Percentiles rank a stretch among this genome's conserved stretches.
phyloP scores from a whole-genome alignment of 2,888 invertebrate species.

The Hymenopus coronatus region DNA sequence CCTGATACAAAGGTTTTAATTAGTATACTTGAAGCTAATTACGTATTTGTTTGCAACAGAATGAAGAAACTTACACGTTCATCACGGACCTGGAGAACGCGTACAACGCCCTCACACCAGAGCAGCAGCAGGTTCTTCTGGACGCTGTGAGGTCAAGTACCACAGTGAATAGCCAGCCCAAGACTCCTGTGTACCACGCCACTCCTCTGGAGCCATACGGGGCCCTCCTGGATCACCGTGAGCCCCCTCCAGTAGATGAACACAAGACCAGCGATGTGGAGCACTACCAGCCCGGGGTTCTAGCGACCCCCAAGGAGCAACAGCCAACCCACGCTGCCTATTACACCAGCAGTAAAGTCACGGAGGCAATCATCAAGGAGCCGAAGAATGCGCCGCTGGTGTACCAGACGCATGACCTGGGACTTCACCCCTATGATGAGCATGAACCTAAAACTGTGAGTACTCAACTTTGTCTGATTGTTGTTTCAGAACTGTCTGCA shows the following conservation, averaged over 20 bases:
- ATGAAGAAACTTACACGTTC: background rate
- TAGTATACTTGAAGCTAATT: background rate
- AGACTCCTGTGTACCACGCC: constrained; percentile 30
- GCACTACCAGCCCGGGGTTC: background rate
- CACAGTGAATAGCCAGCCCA: constrained; percentile 15
- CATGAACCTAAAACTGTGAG: constrained; percentile 12
- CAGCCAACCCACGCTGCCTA: background rate
- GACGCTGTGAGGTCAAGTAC: background rate
- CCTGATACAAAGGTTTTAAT: background rate
- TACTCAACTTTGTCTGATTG: too few relatives aligned
- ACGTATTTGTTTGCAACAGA: background rate
- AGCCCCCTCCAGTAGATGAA: background rate
- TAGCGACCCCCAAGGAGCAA: constrained; percentile 1
- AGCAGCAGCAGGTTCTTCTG: background rate
- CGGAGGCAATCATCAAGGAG: constrained; percentile 15
- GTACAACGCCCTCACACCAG: background rate
- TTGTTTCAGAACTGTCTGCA: too few relatives aligned
- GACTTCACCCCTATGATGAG: background rate
- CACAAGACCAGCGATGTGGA: background rate
- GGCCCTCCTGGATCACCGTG: constrained; percentile 14
- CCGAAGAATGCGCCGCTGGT: constrained; percentile 6
- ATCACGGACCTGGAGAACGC: background rate
- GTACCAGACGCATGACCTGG: background rate
- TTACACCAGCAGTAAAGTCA: background rate
- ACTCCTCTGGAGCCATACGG: constrained; percentile 31